phyloP scores from a whole-genome alignment of 1,140 invertebrate species.

The Diorhabda sublineata region DNA sequence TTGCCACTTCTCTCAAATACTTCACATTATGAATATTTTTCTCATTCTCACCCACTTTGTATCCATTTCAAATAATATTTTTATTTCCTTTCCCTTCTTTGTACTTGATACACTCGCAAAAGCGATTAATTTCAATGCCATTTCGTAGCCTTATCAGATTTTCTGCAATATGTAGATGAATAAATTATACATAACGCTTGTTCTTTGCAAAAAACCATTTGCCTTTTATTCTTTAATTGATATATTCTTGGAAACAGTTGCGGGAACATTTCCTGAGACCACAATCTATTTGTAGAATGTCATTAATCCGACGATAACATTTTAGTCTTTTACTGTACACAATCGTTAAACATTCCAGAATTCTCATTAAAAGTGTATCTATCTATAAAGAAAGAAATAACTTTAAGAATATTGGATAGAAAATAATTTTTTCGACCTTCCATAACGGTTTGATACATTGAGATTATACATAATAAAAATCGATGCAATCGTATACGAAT shows the following conservation, averaged over 20 bases:
- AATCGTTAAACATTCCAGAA: not conserved
- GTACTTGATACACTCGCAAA: no score
- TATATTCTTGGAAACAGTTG: not conserved
- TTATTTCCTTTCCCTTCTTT: no score
- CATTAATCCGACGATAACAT: not conserved
- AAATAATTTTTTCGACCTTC: not conserved
- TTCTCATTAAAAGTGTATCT: not conserved
- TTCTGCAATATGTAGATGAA: not conserved
- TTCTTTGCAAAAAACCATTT: not conserved
- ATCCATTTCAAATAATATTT: no score
- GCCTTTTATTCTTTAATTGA: not conserved
- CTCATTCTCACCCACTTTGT: no score
- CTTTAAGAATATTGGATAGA: not conserved
- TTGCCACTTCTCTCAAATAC: no score
- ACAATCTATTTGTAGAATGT: not conserved
- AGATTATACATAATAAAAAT: no score
- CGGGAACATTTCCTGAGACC: not conserved
- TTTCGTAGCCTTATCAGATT: not conserved
- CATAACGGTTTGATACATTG: not conserved
- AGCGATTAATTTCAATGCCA: no score
- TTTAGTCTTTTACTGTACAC: not conserved
- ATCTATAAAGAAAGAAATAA: not conserved
- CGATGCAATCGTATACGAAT: no score
- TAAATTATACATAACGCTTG: slow-evolving; percentile 1
- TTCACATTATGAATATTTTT: no score